Evolutionary conservation across 2,797 vertebrate species (phyloP), one percentile per base, ranked within the genome.

Genomic region (Thunnus albacares): DNA sequence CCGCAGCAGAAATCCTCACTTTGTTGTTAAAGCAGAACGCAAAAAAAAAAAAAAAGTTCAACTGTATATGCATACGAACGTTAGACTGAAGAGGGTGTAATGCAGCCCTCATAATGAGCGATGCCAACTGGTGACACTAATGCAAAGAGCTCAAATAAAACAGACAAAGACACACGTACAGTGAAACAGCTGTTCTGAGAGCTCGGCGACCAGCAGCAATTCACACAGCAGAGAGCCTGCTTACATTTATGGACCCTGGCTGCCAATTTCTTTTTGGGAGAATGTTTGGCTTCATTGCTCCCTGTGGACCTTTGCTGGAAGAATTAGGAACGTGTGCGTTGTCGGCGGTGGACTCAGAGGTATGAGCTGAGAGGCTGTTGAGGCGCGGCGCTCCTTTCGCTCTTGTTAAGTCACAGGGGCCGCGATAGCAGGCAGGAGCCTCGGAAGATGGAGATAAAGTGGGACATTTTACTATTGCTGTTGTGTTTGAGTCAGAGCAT

Each of bases 401-500:
- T 58, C 67, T 73, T 65, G 71, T 89, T 85, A 79, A 70, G 80
- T 59, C 51, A 22, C 24, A 3, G 8, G 0, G 57, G 43, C 66
- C 1, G 10, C 22, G 65, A 81, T 66, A 65, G 45, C 45, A 49
- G 80, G 65, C 69, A 2, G 75, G 53, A 24, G 59, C 78, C 59
- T 71, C 30, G 61, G 65, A 20, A 6, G 75, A 87, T 77, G 71
- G 77, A 79, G 85, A 89, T 89, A 72, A 90, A 92, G 84, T 65
- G 80, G 61, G 64, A 75, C 81, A 68, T 92, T 93, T 92, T 76
- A 86, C 66, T 75, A 59, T 64, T 75, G 77, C 74, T 70, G 59
- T 85, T 89, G 81, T 84, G 79, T 77, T 82, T 8, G 64, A 74
- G 56, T 79, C 35, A 3, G 38, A 77, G 67, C 82, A 74, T 86